Evolutionary conservation across 2,888 invertebrate genomes (phyloP).

Genomic region (Xanthorhoe spadicearia): DNA sequence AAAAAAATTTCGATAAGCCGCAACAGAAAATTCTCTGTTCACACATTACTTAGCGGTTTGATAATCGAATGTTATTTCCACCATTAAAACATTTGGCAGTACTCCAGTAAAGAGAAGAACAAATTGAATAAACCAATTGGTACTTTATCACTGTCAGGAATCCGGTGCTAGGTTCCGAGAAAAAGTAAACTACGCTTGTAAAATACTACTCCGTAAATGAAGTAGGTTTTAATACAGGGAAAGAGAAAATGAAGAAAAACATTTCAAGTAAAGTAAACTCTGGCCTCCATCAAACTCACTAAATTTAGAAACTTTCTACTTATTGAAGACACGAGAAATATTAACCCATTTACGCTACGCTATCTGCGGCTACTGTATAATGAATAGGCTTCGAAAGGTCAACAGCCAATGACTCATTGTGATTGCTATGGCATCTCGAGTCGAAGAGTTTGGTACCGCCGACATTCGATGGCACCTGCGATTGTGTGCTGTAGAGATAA

Average conservation of each 20-base stretch:
- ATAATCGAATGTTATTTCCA: constrained; percentile 47
- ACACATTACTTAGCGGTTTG: constrained; percentile 40
- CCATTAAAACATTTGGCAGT: constrained; percentile 59
- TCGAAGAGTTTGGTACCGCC: constrained; percentile 45
- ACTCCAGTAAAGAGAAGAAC: constrained; percentile 52
- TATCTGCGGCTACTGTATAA: constrained; percentile 40
- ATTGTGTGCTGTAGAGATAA: constrained; percentile 45
- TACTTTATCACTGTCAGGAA: constrained; percentile 56
- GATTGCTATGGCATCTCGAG: constrained; percentile 51
- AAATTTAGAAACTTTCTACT: constrained; percentile 25
- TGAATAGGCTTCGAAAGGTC: constrained; percentile 58
- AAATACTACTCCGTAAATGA: constrained; percentile 14
- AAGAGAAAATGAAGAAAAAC: constrained; percentile 4
- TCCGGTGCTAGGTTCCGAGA: constrained; percentile 38
- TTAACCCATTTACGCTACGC: constrained; percentile 44
- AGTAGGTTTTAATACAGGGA: constrained; percentile 2
- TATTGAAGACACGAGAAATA: constrained; percentile 34
- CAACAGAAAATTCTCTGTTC: constrained; percentile 4
- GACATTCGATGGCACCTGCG: constrained; percentile 41
- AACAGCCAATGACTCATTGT: constrained; percentile 65
- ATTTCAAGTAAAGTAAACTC: constrained; percentile 4
- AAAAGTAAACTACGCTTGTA: constrained; percentile 30
- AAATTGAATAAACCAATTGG: constrained; percentile 61
- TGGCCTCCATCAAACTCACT: constrained; percentile 11
- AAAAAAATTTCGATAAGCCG: constrained; percentile 4